A percentile compares a stretch with the other conserved stretches of the same genome.
phyloP scores from a whole-genome alignment of 2,797 vertebrate species.

The Pristis pectinata region DNA sequence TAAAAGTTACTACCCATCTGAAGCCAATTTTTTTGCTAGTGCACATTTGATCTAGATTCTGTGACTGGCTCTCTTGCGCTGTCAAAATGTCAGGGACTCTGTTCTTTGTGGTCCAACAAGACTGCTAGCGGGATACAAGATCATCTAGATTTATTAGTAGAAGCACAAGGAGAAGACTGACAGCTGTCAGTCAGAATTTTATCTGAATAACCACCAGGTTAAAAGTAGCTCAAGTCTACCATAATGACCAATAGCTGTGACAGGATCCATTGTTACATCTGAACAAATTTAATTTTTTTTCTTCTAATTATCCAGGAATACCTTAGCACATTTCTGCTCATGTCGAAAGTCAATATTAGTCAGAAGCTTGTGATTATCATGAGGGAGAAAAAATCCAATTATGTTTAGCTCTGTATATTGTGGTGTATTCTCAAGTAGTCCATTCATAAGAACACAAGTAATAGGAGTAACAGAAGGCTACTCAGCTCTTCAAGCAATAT shows the following conservation, averaged over 20 bases:
- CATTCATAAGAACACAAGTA: not conserved
- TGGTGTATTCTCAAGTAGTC: not conserved
- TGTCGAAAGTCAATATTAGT: not conserved
- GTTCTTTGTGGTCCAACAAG: not conserved
- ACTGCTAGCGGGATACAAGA: not conserved
- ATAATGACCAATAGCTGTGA: not conserved
- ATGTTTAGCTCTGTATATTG: not conserved
- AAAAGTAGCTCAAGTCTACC: not conserved
- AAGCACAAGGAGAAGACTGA: not conserved
- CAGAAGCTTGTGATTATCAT: not conserved
- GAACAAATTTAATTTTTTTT: not conserved
- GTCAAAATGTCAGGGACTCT: not conserved
- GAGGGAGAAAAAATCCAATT: not conserved
- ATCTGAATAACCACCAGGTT: too few species aligned
- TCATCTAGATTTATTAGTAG: not conserved
- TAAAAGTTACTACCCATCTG: not conserved
- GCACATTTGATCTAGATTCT: not conserved
- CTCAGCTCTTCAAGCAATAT: too few species aligned
- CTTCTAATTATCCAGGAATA: not conserved
- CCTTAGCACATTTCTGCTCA: not conserved
- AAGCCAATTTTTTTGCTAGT: not conserved
- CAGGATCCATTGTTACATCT: not conserved
- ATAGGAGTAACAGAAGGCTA: too few species aligned
- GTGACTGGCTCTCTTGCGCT: not conserved
- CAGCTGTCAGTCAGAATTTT: too few species aligned